Percentiles rank a stretch among this genome's conserved stretches.
Conservation (phyloP, 2,888 invertebrate species). For the Agrotis exclamationis region DNA sequence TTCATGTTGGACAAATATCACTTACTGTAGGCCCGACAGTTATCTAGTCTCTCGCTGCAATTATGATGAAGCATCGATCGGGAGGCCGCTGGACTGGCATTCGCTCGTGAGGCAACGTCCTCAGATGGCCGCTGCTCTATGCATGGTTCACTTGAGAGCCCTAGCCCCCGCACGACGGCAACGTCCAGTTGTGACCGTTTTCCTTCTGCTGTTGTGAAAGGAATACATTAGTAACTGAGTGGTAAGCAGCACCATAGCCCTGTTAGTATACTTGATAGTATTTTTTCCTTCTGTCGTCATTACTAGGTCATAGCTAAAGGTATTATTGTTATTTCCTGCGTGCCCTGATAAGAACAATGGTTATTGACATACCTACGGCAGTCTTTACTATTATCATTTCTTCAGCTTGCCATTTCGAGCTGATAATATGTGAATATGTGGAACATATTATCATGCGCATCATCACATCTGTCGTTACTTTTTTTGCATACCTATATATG, state of each 20-base stretch:
- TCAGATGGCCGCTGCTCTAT: constrained; percentile 51
- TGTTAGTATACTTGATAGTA: not conserved
- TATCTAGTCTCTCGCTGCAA: constrained; percentile 13
- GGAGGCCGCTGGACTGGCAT: constrained; percentile 36
- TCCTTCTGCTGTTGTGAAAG: not conserved
- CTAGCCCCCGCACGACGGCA: constrained; percentile 11
- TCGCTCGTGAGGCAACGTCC: constrained; percentile 53
- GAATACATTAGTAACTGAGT: not conserved
- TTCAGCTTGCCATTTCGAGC: not conserved
- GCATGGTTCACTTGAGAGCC: constrained; percentile 34
- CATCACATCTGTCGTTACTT: no score
- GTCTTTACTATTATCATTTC: not conserved
- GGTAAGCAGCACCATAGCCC: not conserved
- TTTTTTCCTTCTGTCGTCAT: constrained; percentile 5
- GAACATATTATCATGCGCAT: no score
- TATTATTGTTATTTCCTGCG: constrained; percentile 21
- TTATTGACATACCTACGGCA: constrained; percentile 2
- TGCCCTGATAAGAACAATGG: not conserved
- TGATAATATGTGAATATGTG: not conserved
- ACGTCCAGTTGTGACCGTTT: constrained; percentile 35
- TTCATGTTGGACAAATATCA: not conserved
- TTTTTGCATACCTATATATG: not conserved
- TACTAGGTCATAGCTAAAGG: constrained; percentile 19
- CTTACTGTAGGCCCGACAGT: not conserved
- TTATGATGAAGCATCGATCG: constrained; percentile 32